Conservation (phyloP, 64 coral and sea anemone species). For the Porites australiensis region DNA sequence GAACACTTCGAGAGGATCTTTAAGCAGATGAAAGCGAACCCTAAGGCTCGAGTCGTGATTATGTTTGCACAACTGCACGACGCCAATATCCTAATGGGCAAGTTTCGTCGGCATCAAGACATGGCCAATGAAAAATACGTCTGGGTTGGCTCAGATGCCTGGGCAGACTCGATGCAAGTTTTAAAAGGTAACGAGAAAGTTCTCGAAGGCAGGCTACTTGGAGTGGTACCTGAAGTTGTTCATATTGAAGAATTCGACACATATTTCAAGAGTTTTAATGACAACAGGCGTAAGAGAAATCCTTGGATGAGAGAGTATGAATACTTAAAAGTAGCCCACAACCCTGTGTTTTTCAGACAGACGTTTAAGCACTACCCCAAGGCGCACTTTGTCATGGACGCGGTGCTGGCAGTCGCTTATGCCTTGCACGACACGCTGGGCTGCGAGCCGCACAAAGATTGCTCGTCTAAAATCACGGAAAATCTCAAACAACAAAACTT, state of each 20-base stretch:
- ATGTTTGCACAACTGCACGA: conserved; percentile 89
- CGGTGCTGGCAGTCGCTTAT: conserved; percentile 76
- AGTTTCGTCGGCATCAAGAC: conserved; percentile 57
- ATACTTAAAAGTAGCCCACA: conserved; percentile 59
- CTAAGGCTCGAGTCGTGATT: conserved; percentile 80
- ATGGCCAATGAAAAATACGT: conserved; percentile 64
- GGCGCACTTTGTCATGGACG: conserved; percentile 86
- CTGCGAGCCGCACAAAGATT: conserved; percentile 72
- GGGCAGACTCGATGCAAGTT: conserved; percentile 76
- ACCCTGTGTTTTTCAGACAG: conserved; percentile 77
- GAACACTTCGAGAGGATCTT: conserved; percentile 78
- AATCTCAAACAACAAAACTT: conserved; percentile 27
- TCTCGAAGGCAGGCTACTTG: conserved; percentile 72
- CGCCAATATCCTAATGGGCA: conserved; percentile 75
- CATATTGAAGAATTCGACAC: conserved; percentile 73
- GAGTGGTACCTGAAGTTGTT: conserved; percentile 74
- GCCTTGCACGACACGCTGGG: conserved; percentile 81
- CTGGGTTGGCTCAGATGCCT: conserved; percentile 85
- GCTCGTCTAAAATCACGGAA: conserved; percentile 22
- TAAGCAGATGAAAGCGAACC: conserved; percentile 59
- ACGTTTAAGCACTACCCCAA: conserved; percentile 82
- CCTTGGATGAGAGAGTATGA: conserved; percentile 91
- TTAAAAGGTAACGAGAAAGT: conserved; percentile 76
- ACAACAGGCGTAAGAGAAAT: conserved; percentile 72
- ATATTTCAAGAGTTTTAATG: conserved; percentile 88